These are phyloP conservation scores for Vanessa atalanta DNA, from an alignment of 1,140 invertebrate species.

Conservation along the genomic window DNA sequence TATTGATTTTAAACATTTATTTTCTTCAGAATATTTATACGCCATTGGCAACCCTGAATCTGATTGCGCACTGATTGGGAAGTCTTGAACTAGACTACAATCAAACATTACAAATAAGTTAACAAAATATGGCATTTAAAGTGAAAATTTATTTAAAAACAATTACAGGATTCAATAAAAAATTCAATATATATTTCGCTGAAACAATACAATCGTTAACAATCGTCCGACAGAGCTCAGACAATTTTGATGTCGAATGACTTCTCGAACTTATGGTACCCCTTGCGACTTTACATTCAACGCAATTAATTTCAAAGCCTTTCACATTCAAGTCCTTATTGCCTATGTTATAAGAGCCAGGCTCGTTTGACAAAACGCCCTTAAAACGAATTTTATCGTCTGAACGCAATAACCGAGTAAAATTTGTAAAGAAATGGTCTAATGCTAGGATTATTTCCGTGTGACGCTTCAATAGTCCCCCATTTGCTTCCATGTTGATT, in stretches of 20 bases:
- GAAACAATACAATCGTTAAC: slow-evolving; percentile 83
- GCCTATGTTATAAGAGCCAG: slow-evolving; percentile 80
- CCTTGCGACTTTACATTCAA: slow-evolving; percentile 83
- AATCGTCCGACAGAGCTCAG: slow-evolving; percentile 76
- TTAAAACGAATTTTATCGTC: slow-evolving; percentile 88
- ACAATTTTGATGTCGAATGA: slow-evolving; percentile 68
- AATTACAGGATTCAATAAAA: slow-evolving; percentile 87
- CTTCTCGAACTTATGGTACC: slow-evolving; percentile 76
- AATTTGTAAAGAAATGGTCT: slow-evolving; percentile 86
- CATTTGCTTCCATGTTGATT: slow-evolving; percentile 84
- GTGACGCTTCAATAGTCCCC: slow-evolving; percentile 83
- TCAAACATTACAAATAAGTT: too few species aligned
- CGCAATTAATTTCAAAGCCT: slow-evolving; percentile 84
- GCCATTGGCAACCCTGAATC: too few species aligned
- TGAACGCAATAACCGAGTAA: slow-evolving; percentile 83
- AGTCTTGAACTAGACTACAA: too few species aligned
- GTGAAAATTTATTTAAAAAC: slow-evolving; percentile 83
- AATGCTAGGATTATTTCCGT: slow-evolving; percentile 83
- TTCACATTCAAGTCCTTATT: slow-evolving; percentile 81
- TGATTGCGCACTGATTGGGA: too few species aligned
- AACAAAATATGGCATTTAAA: neutral
- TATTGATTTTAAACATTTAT: too few species aligned
- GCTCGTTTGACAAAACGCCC: slow-evolving; percentile 81
- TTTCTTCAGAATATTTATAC: too few species aligned
- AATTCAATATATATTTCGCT: slow-evolving; percentile 87